A percentile compares a stretch with the other conserved stretches of the same genome.
Evolutionary conservation across 2,888 invertebrate genomes (phyloP).

Genomic region (Cerastis rubricosa): DNA sequence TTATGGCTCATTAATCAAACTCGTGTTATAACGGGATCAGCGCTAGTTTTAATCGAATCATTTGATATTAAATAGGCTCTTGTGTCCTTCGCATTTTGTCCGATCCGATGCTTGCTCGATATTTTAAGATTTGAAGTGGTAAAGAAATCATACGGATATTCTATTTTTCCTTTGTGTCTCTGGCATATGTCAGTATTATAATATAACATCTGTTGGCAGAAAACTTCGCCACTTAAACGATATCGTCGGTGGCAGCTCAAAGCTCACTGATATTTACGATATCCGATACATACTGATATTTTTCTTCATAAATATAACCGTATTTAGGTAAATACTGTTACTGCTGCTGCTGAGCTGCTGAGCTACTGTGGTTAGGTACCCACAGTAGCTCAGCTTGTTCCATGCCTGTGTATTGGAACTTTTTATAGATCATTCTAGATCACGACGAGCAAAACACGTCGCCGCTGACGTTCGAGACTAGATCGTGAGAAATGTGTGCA

Average conservation of each 20-base stretch:
- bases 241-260: not conserved
- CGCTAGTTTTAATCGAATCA: not conserved
- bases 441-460: constrained; percentile 74
- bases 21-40: constrained; percentile 1
- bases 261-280: not conserved
- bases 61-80: not conserved
- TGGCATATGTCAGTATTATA: not conserved
- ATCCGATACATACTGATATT: not conserved
- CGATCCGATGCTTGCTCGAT: not conserved
- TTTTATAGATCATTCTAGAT: constrained; percentile 76
- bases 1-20: constrained; percentile 12
- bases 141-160: constrained; percentile 6
- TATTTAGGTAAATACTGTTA: too few species aligned
- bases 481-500: constrained; percentile 78
- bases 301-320: not conserved
- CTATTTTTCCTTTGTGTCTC: not conserved
- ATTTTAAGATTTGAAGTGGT: not conserved
- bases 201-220: not conserved
- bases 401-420: constrained; percentile 41
- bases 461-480: constrained; percentile 66
- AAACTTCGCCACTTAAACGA: not conserved
- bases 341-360: too few species aligned
- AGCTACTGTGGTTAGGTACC: too few species aligned
- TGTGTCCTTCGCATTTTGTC: constrained; percentile 4
- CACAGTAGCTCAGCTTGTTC: constrained; percentile 7